Evolutionary conservation across 1,140 invertebrate genomes (phyloP).

Genomic region (Drosophila tropicalis): DNA sequence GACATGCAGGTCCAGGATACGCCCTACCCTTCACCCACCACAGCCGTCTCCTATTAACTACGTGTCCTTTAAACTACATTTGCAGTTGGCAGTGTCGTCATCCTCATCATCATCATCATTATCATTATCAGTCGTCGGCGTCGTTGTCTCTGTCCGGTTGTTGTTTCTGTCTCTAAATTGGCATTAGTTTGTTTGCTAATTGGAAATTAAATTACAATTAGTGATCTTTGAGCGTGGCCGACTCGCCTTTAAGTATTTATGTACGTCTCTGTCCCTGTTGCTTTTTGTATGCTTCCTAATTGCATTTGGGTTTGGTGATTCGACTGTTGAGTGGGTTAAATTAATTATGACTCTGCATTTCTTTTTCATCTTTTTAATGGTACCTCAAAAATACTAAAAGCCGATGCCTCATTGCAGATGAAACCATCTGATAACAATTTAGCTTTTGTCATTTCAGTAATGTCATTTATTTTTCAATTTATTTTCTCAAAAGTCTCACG

Average conservation of each 20-base stretch:
- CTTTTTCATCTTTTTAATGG: background rate
- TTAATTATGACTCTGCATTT: conserved; percentile 53
- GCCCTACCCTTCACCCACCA: background rate
- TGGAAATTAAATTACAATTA: conserved; percentile 83
- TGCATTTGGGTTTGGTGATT: conserved; percentile 56
- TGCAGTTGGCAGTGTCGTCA: conserved; percentile 29
- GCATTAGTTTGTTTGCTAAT: conserved; percentile 83
- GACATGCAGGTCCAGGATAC: conserved; percentile 23
- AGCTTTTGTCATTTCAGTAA: background rate
- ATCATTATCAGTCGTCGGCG: background rate
- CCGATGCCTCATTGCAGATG: conserved; percentile 5
- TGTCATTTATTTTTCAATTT: conserved; percentile 13
- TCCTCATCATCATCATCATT: conserved; percentile 1
- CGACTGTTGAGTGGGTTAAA: conserved; percentile 63
- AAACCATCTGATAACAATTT: conserved; percentile 3
- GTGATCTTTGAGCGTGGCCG: conserved; percentile 74
- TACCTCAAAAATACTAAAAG: background rate
- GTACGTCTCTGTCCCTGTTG: conserved; percentile 34
- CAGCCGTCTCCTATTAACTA: conserved; percentile 41
- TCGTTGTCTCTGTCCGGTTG: conserved; percentile 19
- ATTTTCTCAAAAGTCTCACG: background rate
- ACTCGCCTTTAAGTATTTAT: conserved; percentile 73
- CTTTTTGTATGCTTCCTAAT: conserved; percentile 47
- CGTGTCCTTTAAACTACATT: conserved; percentile 71
- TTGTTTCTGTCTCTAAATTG: conserved; percentile 68